Percentiles rank a stretch among this genome's conserved stretches.
phyloP scores from a whole-genome alignment of 2,888 invertebrate species.

The Agrochola litura region DNA sequence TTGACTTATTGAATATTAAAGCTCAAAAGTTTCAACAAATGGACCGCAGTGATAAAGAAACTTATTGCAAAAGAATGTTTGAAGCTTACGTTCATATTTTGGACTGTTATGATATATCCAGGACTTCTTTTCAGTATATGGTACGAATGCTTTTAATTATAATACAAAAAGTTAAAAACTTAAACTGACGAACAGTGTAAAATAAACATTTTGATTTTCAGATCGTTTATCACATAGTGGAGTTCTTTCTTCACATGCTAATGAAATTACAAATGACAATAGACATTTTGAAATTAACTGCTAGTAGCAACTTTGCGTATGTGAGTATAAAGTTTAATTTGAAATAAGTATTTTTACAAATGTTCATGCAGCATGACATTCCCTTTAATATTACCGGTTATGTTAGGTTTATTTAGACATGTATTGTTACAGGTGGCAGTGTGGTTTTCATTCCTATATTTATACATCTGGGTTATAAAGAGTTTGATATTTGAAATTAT shows the following conservation, averaged over 20 bases:
- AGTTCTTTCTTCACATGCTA: slow-evolving; percentile 12
- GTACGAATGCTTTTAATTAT: not conserved
- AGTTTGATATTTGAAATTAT: not conserved
- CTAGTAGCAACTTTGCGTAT: not conserved
- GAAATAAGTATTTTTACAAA: not conserved
- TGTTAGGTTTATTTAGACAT: not conserved
- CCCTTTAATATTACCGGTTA: not conserved
- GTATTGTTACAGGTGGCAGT: not conserved
- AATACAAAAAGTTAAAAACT: not conserved
- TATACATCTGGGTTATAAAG: not conserved
- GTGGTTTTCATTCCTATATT: not conserved
- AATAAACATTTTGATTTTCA: not conserved
- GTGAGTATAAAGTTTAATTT: slow-evolving; percentile 4
- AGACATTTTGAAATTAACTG: not conserved
- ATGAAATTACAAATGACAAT: slow-evolving; percentile 10
- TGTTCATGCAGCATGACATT: not conserved
- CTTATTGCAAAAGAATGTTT: slow-evolving; percentile 16
- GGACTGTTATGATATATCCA: slow-evolving; percentile 18
- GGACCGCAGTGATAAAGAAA: not conserved
- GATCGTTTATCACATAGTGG: slow-evolving; percentile 10
- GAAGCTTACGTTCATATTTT: slow-evolving; percentile 21
- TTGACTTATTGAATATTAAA: slow-evolving; percentile 41
- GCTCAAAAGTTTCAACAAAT: not conserved
- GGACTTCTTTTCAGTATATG: slow-evolving; percentile 1
- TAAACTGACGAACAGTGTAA: not conserved